Evolutionary conservation across 2,888 invertebrate species (phyloP).

Genomic region (Agrotis puta): DNA sequence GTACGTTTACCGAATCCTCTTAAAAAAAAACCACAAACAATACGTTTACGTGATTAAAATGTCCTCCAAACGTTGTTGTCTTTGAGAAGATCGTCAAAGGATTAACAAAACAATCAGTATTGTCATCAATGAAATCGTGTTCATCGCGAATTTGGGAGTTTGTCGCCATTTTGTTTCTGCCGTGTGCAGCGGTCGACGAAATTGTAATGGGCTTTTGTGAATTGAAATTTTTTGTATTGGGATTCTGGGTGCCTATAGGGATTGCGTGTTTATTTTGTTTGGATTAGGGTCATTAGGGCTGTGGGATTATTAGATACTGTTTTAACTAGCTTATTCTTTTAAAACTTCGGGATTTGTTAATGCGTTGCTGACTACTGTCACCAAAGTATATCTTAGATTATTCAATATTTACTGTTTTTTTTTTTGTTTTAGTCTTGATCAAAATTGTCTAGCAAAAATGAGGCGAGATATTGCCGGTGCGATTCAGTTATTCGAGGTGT

Average conservation of each 20-base stretch:
- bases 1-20: constrained; percentile 29
- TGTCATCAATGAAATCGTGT: constrained; percentile 60
- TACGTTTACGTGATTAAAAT: constrained; percentile 53
- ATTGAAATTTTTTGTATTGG: constrained; percentile 55
- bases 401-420: too few species aligned
- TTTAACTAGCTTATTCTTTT: neutral
- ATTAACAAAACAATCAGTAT: constrained; percentile 49
- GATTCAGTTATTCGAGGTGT: too few species aligned
- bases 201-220: constrained; percentile 60
- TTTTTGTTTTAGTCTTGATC: too few species aligned
- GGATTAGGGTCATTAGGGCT: constrained; percentile 10
- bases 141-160: constrained; percentile 38
- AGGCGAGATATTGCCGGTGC: too few species aligned
- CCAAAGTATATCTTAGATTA: too few species aligned
- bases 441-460: too few species aligned
- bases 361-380: neutral
- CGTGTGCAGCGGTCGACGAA: constrained; percentile 59
- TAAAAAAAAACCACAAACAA: constrained; percentile 52
- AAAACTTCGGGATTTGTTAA: constrained; percentile 3
- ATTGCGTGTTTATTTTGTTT: constrained; percentile 23
- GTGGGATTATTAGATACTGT: neutral
- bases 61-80: constrained; percentile 26
- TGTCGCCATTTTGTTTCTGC: constrained; percentile 47
- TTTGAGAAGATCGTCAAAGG: constrained; percentile 39
- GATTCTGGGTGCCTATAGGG: constrained; percentile 4